Conservation (phyloP, 2,113 vertebrate genomes). For the Bufo bufo region DNA sequence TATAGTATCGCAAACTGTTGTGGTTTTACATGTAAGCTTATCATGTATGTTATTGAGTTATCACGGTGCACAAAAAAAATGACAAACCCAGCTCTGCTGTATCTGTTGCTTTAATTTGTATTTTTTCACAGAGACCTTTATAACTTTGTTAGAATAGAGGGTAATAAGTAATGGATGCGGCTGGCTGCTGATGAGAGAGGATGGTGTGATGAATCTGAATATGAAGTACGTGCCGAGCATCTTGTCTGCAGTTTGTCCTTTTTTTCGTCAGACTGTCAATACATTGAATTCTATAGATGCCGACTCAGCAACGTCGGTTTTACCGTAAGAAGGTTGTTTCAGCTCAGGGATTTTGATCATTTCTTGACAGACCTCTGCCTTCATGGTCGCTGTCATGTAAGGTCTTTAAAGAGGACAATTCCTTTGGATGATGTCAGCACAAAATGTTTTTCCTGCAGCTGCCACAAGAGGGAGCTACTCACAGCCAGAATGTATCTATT, state of each 20-base stretch:
- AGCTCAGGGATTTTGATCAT: not conserved
- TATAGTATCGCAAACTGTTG: no score
- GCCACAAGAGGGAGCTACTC: not conserved
- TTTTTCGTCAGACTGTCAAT: slow-evolving; percentile 32
- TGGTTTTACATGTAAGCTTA: no score
- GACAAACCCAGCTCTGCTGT: not conserved
- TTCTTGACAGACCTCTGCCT: not conserved
- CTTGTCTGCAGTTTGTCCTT: not conserved
- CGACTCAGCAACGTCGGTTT: slow-evolving; percentile 42
- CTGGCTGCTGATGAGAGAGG: not conserved
- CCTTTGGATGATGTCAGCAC: not conserved
- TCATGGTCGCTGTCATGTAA: not conserved
- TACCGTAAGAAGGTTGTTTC: slow-evolving; percentile 3
- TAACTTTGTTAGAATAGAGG: not conserved
- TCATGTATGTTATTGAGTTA: no score
- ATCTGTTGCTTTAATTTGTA: not conserved
- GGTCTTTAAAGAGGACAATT: not conserved
- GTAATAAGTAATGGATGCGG: not conserved
- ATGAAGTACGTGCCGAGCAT: not conserved
- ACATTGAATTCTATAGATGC: slow-evolving; percentile 45
- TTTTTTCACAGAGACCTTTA: no score
- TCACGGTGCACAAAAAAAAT: not conserved
- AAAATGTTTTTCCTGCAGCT: no score
- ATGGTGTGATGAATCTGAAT: slow-evolving; percentile 1
- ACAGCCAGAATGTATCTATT: not conserved